A percentile compares a stretch with the other conserved stretches of the same genome.
phyloP scores from a whole-genome alignment of 2,797 vertebrate genomes.

The Crocodylus rhombifer region DNA sequence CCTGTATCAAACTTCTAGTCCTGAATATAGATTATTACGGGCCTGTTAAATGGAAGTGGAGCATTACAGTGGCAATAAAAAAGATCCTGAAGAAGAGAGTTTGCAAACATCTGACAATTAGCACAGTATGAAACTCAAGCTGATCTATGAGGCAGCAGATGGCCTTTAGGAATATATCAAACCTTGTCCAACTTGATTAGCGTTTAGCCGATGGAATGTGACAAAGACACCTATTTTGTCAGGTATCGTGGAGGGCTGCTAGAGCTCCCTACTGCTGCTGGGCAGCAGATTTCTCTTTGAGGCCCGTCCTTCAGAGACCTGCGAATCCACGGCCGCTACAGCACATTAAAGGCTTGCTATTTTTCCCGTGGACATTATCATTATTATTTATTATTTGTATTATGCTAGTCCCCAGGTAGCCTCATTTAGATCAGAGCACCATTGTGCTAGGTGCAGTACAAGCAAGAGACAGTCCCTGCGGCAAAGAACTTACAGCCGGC shows the following conservation, averaged over 20 bases:
- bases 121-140: slow-evolving; percentile 3
- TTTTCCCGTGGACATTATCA: not conserved
- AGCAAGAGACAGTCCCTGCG: not conserved
- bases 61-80: not conserved
- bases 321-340: not conserved
- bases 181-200: slow-evolving; percentile 22
- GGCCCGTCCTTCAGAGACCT: not conserved
- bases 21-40: not conserved
- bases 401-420: not conserved
- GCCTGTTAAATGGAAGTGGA: not conserved
- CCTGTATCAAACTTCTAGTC: not conserved
- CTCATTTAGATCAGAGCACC: not conserved
- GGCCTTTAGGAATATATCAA: slow-evolving; percentile 35
- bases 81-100: not conserved
- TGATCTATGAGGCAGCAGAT: slow-evolving; percentile 12
- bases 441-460: not conserved
- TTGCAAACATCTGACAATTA: not conserved
- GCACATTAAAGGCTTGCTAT: not conserved
- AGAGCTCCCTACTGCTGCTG: fast-evolving
- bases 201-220: not conserved
- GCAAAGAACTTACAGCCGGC: not conserved
- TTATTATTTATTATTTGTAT: not conserved
- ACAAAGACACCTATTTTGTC: not conserved
- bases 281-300: not conserved
- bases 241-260: not conserved